Percentiles rank a stretch among this genome's conserved stretches.
Conservation (phyloP, 2,797 vertebrate species). For the Sandelia bainsii region DNA sequence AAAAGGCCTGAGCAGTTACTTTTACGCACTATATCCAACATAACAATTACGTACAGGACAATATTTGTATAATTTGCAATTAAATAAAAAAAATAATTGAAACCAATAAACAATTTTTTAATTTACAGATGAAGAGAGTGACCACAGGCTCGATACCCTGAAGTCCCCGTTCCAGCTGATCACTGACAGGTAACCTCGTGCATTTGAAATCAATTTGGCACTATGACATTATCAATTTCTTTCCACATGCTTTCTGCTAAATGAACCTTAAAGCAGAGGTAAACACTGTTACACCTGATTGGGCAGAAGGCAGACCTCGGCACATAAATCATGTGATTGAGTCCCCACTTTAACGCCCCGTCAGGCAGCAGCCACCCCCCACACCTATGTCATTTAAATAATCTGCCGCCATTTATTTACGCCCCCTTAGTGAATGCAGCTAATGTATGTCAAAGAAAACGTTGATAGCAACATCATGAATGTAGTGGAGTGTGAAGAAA, state of each 20-base stretch:
- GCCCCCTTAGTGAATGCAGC: slow-evolving; percentile 62
- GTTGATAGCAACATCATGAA: slow-evolving; percentile 64
- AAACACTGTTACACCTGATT: slow-evolving; percentile 75
- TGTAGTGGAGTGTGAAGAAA: slow-evolving; percentile 57
- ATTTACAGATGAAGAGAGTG: slow-evolving; percentile 89
- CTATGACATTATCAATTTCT: slow-evolving; percentile 48
- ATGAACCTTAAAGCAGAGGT: slow-evolving; percentile 64
- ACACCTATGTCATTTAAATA: slow-evolving; percentile 79
- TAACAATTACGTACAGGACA: background rate
- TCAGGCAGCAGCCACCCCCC: slow-evolving; percentile 58
- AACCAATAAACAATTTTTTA: background rate
- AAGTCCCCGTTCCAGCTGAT: slow-evolving; percentile 94
- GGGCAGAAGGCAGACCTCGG: slow-evolving; percentile 42
- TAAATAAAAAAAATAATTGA: background rate
- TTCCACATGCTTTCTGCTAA: slow-evolving; percentile 46
- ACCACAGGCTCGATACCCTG: slow-evolving; percentile 90
- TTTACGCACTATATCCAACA: background rate
- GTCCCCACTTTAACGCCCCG: slow-evolving; percentile 78
- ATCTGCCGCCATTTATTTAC: slow-evolving; percentile 76
- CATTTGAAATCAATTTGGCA: slow-evolving; percentile 58
- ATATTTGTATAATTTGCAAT: background rate
- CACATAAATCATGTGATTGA: slow-evolving; percentile 80
- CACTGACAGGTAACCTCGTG: slow-evolving; percentile 91
- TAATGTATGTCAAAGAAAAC: slow-evolving; percentile 72
- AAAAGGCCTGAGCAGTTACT: background rate